Conservation (phyloP, 1,140 invertebrate species). For the Wiebesia pumilae region DNA sequence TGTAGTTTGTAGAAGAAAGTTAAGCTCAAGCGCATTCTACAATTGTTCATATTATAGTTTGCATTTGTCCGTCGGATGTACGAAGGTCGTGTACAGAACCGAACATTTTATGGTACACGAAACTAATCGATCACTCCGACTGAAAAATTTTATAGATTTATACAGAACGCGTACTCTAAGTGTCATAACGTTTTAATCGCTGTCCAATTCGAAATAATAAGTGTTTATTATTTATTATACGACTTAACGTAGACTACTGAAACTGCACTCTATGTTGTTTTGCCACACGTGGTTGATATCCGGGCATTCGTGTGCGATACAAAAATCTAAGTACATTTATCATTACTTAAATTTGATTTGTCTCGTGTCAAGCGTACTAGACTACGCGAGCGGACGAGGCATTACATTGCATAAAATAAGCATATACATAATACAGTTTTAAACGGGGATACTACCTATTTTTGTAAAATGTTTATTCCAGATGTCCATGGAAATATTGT, state of each 20-base stretch:
- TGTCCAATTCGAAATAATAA: background rate
- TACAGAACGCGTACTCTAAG: too few species aligned
- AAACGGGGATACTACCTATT: background rate
- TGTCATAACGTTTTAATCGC: background rate
- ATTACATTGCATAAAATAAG: background rate
- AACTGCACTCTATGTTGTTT: background rate
- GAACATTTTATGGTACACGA: background rate
- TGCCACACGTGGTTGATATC: too few species aligned
- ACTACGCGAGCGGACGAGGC: too few species aligned
- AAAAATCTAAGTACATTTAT: background rate
- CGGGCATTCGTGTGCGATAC: too few species aligned
- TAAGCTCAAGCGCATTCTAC: background rate
- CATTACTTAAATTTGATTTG: background rate
- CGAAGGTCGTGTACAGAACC: background rate
- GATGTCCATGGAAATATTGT: background rate
- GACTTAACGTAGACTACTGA: background rate
- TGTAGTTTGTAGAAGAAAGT: background rate
- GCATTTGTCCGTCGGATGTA: background rate
- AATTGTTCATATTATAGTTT: background rate
- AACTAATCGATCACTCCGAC: background rate
- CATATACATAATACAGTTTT: background rate
- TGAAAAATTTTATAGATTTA: too few species aligned
- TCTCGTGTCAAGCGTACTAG: background rate
- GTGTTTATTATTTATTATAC: background rate
- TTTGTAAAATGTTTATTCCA: background rate